Evolutionary conservation across 2,113 vertebrate species (phyloP), one percentile per base, ranked within the genome.

Genomic region (Dissostichus mawsoni): DNA sequence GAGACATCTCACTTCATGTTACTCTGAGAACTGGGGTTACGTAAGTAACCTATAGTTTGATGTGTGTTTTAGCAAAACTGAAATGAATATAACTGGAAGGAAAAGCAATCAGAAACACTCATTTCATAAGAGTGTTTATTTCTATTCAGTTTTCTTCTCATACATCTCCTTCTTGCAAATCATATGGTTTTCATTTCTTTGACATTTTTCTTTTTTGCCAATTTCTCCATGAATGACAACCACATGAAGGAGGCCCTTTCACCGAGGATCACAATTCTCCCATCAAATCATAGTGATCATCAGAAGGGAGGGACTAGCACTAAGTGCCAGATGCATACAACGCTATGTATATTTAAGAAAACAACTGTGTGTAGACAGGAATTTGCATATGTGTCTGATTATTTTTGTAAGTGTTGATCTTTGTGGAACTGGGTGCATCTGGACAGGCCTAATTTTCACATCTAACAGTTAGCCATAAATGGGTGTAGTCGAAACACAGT

Each of bases 241-340:
- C 80, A 45, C 59, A 68, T 17, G 56, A 56, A 48, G 71, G 50
- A 48, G 59, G 64, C 52, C n/a, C 41, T 67, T 74, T 71, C 48
- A 8, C 56, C 11, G 11, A 2, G 14, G 74, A 77, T 69, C 20
- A 36, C 52, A 86, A 55, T 18, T 44, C 44, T 62, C 25, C 68
- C 23, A 18, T 70, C 52, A 47, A 85, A 83, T 81, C 74, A 82
- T 14, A 56, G 50, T 79, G 77, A 83, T 87, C 79, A 81, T 74
- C 48, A 81, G 70, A 78, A 18, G 0, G 18, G 62, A 59, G 53
- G 36, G 55, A 70, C 23, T 17, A 70, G 13, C 48, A 66, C 7
- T 29, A 52, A 29, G 36, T 8, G 47, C 23, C 47, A 11, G 47
- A 66, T 47, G 45, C 44, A 65, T 65, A 11, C 23, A n/a, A 63